Evolutionary conservation across 92 coral and sea anemone species (phyloP).

Genomic region (Paragorgia papillata): DNA sequence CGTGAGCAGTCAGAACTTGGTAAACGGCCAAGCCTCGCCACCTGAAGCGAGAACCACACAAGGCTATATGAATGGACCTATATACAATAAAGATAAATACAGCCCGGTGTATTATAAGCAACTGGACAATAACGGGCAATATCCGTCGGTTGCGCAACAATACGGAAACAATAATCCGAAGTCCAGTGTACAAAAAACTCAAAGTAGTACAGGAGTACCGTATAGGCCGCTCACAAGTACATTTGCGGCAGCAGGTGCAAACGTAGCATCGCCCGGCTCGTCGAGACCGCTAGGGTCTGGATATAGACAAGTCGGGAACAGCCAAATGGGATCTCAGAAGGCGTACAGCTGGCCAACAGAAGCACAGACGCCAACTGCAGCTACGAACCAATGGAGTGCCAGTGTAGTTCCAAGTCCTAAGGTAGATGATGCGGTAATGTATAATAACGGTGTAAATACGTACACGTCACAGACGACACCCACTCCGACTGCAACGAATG

Average conservation of each 20-base stretch:
- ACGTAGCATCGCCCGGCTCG: not conserved
- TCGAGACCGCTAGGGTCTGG: not conserved
- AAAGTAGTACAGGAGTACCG: too few species aligned
- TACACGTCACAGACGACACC: constrained; percentile 13
- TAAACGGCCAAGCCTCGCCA: not conserved
- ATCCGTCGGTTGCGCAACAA: constrained; percentile 18
- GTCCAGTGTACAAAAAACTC: not conserved
- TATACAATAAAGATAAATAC: not conserved
- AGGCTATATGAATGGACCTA: constrained; percentile 25
- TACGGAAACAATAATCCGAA: constrained; percentile 3
- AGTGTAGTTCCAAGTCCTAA: not conserved
- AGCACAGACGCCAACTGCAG: constrained; percentile 11
- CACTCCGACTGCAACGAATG: constrained; percentile 9
- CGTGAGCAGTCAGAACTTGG: constrained; percentile 2
- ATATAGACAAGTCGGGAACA: constrained; percentile 4
- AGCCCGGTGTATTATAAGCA: not conserved
- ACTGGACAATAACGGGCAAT: constrained; percentile 32
- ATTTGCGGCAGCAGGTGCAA: constrained; percentile 3
- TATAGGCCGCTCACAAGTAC: not conserved
- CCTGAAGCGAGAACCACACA: constrained; percentile 5
- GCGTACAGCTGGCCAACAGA: constrained; percentile 13
- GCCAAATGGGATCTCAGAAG: not conserved
- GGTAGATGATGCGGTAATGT: constrained; percentile 42
- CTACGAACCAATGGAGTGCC: not conserved
- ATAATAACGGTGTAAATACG: constrained; percentile 16